Percentiles rank a stretch among this genome's conserved stretches.
These are phyloP conservation scores for Sciurus niger DNA, from an alignment of 2,113 vertebrate species.

Conservation along the genomic window DNA sequence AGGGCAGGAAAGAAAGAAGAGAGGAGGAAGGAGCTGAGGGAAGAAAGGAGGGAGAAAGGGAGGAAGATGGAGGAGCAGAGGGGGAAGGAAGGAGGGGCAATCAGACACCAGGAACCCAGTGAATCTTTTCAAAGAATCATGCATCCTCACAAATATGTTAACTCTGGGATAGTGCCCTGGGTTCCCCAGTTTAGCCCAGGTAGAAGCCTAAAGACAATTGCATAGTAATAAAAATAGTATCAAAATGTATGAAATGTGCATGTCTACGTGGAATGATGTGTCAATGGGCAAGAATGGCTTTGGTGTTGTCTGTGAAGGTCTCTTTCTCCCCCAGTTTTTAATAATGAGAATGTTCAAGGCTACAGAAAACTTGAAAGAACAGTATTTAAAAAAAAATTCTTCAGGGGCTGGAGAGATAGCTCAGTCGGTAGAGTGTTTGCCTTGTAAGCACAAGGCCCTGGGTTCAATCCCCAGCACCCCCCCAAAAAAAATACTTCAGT, in stretches of 20 bases:
- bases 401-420: too few species aligned
- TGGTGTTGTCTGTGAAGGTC: neutral
- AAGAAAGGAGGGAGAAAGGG: fast-evolving
- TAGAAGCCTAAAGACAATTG: neutral
- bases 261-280: neutral
- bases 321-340: neutral
- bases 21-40: too few species aligned
- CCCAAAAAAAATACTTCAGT: neutral
- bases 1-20: neutral
- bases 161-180: neutral
- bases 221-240: neutral
- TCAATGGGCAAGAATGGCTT: neutral
- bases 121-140: neutral
- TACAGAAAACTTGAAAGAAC: neutral
- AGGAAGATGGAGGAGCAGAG: neutral
- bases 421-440: too few species aligned
- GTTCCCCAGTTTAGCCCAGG: neutral
- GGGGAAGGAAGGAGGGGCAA: fast-evolving
- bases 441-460: too few species aligned
- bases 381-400: neutral
- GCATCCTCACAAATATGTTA: neutral
- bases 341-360: slow-evolving; percentile 13
- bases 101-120: neutral
- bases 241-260: neutral
- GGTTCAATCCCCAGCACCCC: too few species aligned